These are phyloP conservation scores for Cerastis leucographa DNA, from an alignment of 2,888 invertebrate genomes.

Conservation along the genomic window DNA sequence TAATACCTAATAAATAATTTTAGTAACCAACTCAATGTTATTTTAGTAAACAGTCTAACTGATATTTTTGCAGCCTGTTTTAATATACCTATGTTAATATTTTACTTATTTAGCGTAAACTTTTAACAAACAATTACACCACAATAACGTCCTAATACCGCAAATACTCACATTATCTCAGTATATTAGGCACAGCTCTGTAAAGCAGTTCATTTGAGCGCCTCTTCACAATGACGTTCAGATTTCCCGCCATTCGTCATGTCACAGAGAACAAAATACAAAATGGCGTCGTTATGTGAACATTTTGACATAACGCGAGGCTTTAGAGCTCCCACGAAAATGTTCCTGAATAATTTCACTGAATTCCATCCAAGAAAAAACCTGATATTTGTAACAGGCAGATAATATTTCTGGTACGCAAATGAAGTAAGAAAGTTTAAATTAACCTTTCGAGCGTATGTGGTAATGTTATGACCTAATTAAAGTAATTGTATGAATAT, in stretches of 20 bases:
- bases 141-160: no score
- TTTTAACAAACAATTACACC: neutral
- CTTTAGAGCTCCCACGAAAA: slow-evolving; percentile 12
- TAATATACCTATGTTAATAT: neutral
- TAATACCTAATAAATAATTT: neutral
- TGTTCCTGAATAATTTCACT: slow-evolving; percentile 21
- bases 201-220: slow-evolving; percentile 35
- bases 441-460: neutral
- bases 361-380: slow-evolving; percentile 13
- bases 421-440: slow-evolving; percentile 6
- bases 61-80: neutral
- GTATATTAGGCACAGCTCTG: slow-evolving; percentile 8
- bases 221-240: slow-evolving; percentile 37
- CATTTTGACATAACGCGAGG: slow-evolving; percentile 29
- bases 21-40: neutral
- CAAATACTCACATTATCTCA: neutral
- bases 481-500: slow-evolving; percentile 12
- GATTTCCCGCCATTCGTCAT: slow-evolving; percentile 21
- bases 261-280: slow-evolving; percentile 30
- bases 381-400: slow-evolving; percentile 1
- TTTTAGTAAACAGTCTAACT: neutral
- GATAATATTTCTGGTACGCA: slow-evolving; percentile 1
- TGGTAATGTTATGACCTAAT: neutral
- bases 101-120: neutral
- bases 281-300: slow-evolving; percentile 44